Conservation (phyloP, 1,140 invertebrate species). For the Scaptomyza pallida region DNA sequence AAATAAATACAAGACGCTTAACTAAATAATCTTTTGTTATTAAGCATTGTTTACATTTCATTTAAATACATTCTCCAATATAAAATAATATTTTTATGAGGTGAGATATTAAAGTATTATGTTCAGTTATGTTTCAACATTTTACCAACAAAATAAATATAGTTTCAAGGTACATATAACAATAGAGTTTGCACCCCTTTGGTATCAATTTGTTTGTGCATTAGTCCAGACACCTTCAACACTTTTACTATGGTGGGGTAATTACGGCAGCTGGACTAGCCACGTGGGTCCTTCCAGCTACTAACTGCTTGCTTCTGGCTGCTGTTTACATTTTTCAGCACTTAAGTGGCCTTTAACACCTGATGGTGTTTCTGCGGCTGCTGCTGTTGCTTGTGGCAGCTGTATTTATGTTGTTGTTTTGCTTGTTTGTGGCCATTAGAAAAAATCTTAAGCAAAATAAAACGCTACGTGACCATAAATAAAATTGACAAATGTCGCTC, state of each 20-base stretch:
- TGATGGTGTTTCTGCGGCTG: constrained; percentile 46
- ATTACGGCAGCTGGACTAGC: constrained; percentile 52
- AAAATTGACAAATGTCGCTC: constrained; percentile 76
- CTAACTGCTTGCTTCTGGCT: constrained; percentile 10
- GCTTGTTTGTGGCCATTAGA: constrained; percentile 49
- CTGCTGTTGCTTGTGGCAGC: constrained; percentile 3
- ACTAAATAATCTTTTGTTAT: not conserved
- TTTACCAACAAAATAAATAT: not conserved
- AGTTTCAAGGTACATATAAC: not conserved
- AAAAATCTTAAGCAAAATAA: constrained; percentile 60
- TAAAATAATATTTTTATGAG: too few species aligned
- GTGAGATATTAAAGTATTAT: too few species aligned
- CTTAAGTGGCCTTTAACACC: constrained; percentile 81
- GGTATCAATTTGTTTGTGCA: constrained; percentile 40
- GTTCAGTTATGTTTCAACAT: too few species aligned
- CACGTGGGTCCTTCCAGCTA: constrained; percentile 17
- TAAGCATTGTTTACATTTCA: not conserved
- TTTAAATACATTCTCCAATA: too few species aligned
- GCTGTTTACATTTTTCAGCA: constrained; percentile 60
- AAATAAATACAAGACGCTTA: not conserved
- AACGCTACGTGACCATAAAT: constrained; percentile 78
- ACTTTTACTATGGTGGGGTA: constrained; percentile 41
- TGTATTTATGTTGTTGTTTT: not conserved
- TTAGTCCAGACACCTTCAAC: constrained; percentile 39
- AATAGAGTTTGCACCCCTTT: not conserved